Percentiles rank a stretch among this genome's conserved stretches.
Conservation (phyloP, 2,113 vertebrate species). For the Coturnix japonica region DNA sequence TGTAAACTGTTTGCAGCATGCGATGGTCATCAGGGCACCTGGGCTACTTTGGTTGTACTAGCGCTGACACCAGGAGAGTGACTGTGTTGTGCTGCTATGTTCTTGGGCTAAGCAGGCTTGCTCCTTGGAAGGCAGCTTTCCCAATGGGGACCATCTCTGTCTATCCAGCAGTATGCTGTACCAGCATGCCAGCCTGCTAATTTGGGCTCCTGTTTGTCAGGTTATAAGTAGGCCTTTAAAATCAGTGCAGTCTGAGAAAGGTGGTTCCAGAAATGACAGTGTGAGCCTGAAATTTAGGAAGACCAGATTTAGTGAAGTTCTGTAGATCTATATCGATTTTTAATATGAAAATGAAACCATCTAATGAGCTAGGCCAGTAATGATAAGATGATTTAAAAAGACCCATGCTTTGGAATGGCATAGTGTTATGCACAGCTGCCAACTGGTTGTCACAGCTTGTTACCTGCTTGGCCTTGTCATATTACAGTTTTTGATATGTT, state of each 20-base stretch:
- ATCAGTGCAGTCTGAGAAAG: too few relatives aligned
- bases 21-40: accelerated
- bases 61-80: accelerated
- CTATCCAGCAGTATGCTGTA: neutral
- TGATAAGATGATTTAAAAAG: neutral
- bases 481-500: neutral
- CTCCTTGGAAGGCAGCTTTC: neutral
- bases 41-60: neutral
- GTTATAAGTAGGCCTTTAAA: neutral
- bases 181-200: neutral
- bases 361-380: neutral
- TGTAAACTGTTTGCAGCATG: accelerated
- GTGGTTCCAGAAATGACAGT: neutral
- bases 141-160: neutral
- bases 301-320: neutral
- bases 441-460: neutral
- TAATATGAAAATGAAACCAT: neutral
- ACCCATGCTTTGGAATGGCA: neutral
- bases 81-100: neutral
- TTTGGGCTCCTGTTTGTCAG: neutral
- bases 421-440: neutral
- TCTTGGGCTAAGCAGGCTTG: accelerated
- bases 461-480: neutral
- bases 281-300: neutral
- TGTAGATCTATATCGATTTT: accelerated